Evolutionary conservation across 2,113 vertebrate genomes (phyloP), one percentile per base, ranked within the genome.

Genomic region (Eleginops maclovinus): DNA sequence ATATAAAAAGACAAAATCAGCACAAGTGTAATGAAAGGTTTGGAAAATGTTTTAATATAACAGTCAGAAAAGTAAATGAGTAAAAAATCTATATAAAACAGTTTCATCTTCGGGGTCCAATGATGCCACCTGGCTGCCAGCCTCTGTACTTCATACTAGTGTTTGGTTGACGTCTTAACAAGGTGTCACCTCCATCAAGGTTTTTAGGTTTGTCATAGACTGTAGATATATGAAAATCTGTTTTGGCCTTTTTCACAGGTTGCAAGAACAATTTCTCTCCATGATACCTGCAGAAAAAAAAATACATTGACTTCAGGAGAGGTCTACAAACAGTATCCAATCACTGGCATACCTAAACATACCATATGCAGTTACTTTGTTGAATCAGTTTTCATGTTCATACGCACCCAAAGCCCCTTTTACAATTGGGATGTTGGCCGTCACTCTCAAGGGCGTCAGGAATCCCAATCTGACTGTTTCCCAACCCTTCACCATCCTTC

Each of bases 351-450:
- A 9, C 36, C 7, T 67, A 72, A 59, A 51, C n/a, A 16, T 58
- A 12, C 60, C 31, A 8, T 8, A 55, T 13, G 6, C 22, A 31
- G 40, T 26, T 50, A 21, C 31, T 63, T 3, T 2, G 40, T 36
- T 26, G 1, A 11, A 9, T 31, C 9, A 21, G 11, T 54, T 66
- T 74, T 15, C 1, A 4, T 41, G 9, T 59, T 81, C 7, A 72
- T 54, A 79, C 96, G 93, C 49, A 99, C 98, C 98, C 98, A 74
- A 99, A 94, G n/a, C 98, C 98, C 82, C 95, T 95, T 89, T 96
- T 99, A 91, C 98, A 99, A 49, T 92, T 93, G 21, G 98, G 98
- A 90, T 98, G 93, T 91, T 99, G 97, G 0, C 98, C 98, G 0
- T 99, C 97, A 0, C 89, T 95, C 28, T 96, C 97, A 76, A 99